These are phyloP conservation scores for Folsomia candida DNA, from an alignment of 2,888 invertebrate species.

Conservation along the genomic window DNA sequence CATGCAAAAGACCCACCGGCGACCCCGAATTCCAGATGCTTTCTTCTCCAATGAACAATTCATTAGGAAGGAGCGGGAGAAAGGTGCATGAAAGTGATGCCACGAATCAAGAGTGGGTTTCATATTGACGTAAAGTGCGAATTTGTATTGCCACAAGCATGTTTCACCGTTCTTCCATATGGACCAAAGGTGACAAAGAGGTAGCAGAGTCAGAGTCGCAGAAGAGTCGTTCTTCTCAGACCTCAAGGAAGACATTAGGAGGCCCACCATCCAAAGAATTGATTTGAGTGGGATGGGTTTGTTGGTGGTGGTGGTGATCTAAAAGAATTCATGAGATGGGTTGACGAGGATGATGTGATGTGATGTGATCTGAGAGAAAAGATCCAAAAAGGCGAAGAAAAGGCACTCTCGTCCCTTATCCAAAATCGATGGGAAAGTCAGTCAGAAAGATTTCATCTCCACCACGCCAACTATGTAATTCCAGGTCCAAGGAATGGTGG, in stretches of 20 bases:
- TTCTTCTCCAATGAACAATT: neutral
- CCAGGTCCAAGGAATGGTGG: too few relatives aligned
- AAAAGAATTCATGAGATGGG: conserved; percentile 15
- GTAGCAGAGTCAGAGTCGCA: neutral
- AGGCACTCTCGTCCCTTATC: conserved; percentile 12
- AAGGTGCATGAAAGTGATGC: too few relatives aligned
- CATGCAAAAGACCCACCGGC: neutral
- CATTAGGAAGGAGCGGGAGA: too few relatives aligned
- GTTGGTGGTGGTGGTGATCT: neutral
- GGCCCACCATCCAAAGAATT: neutral
- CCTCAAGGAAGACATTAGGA: neutral
- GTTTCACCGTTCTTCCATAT: too few relatives aligned
- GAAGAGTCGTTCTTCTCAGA: neutral
- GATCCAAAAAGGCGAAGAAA: neutral
- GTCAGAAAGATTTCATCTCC: neutral
- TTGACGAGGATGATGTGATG: conserved; percentile 14
- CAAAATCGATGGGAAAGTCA: conserved; percentile 19
- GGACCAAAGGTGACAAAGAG: neutral
- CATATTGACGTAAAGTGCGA: too few relatives aligned
- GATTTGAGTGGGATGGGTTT: neutral
- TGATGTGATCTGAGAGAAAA: conserved; percentile 1
- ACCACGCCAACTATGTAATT: too few relatives aligned
- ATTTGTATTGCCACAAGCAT: too few relatives aligned
- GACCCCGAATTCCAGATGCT: too few relatives aligned
- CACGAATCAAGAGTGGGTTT: too few relatives aligned